Evolutionary conservation across 2,113 vertebrate species (phyloP).

Genomic region (Saguinus imperator): DNA sequence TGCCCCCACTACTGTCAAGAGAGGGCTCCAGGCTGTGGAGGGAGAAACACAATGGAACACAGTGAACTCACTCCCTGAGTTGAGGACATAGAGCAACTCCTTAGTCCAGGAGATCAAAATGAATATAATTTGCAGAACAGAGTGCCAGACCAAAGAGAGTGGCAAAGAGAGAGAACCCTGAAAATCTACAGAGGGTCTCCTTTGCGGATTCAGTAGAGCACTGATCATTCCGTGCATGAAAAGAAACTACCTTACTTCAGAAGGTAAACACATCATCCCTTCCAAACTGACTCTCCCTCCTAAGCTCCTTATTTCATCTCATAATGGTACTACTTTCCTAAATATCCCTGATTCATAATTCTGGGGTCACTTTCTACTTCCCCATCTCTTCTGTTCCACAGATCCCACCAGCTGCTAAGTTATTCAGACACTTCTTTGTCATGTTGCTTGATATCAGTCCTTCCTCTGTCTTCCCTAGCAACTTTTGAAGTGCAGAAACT

Average conservation of each 20-base stretch:
- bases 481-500: neutral
- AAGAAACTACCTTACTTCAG: neutral
- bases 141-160: neutral
- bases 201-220: neutral
- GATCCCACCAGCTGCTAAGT: neutral
- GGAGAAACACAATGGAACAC: neutral
- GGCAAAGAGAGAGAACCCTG: neutral
- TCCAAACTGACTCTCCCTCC: neutral
- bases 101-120: neutral
- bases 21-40: neutral
- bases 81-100: neutral
- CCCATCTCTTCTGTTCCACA: neutral
- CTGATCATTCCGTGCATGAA: neutral
- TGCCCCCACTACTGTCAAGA: neutral
- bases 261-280: neutral
- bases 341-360: neutral
- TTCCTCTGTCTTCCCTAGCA: neutral
- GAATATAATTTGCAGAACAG: neutral
- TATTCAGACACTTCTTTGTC: neutral
- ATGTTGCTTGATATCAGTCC: neutral
- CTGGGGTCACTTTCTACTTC: neutral
- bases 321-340: neutral
- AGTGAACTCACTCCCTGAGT: neutral
- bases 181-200: neutral
- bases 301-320: neutral